These are phyloP conservation scores for Microplitis manilae DNA, from an alignment of 2,888 invertebrate genomes.

Conservation along the genomic window DNA sequence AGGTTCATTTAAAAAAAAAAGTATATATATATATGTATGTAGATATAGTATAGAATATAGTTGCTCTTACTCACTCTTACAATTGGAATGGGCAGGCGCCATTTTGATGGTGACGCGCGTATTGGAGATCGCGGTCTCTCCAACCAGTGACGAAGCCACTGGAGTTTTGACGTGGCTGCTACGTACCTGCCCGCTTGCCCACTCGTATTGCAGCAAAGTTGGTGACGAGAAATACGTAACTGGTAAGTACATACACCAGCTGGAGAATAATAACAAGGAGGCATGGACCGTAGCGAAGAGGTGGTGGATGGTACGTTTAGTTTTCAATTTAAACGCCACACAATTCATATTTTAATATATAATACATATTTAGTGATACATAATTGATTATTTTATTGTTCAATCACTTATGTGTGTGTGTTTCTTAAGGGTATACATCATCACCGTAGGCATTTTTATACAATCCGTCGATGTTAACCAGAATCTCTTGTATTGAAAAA, in stretches of 20 bases:
- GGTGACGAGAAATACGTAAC: conserved; percentile 97
- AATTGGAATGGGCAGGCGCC: conserved; percentile 71
- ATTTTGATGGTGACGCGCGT: conserved; percentile 84
- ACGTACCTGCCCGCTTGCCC: conserved; percentile 94
- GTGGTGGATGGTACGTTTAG: conserved; percentile 28
- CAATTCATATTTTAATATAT: background rate
- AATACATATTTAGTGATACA: background rate
- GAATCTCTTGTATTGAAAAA: conserved; percentile 10
- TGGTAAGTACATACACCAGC: conserved; percentile 85
- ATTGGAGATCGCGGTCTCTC: conserved; percentile 80
- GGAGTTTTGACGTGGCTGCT: conserved; percentile 93
- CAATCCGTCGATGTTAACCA: conserved; percentile 28
- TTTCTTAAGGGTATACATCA: background rate
- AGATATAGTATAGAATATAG: conserved; percentile 4
- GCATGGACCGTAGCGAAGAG: conserved; percentile 71
- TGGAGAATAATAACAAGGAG: conserved; percentile 77
- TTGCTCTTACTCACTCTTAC: conserved; percentile 1
- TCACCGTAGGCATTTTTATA: conserved; percentile 18
- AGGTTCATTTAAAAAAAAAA: background rate
- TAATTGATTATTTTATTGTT: conserved; percentile 9
- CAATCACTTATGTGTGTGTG: conserved; percentile 8
- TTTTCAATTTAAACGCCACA: conserved; percentile 9
- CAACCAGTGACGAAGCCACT: conserved; percentile 87
- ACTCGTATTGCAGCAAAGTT: conserved; percentile 94
- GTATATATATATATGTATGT: background rate